A percentile compares a stretch with the other conserved stretches of the same genome.
phyloP scores from a whole-genome alignment of 2,888 invertebrate genomes.

The Smittia sp. region DNA sequence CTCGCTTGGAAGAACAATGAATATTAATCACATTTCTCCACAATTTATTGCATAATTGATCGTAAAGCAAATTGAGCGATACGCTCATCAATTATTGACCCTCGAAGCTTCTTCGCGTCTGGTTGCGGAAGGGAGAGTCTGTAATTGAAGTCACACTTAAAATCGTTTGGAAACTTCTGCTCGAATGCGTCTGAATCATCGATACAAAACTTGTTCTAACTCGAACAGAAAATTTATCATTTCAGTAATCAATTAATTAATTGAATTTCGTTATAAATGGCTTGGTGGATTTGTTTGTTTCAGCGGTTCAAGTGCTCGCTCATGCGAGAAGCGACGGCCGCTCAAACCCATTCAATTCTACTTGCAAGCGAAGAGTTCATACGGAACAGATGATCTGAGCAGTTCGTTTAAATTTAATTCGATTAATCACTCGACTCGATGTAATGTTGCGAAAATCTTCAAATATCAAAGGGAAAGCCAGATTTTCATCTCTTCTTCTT shows the following conservation, averaged over 20 bases:
- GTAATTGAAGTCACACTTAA: too few relatives aligned
- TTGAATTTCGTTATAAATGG: slow-evolving; percentile 27
- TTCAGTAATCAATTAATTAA: slow-evolving; percentile 40
- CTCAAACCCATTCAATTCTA: too few relatives aligned
- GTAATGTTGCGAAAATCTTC: slow-evolving; percentile 8
- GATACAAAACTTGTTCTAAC: background rate
- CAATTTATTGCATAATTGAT: slow-evolving; percentile 1
- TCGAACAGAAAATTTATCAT: background rate
- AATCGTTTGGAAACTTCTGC: too few relatives aligned
- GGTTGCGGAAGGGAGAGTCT: background rate
- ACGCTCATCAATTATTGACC: slow-evolving; percentile 12
- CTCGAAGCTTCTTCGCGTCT: background rate
- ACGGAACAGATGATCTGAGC: slow-evolving; percentile 25
- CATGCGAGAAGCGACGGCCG: too few relatives aligned
- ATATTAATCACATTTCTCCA: slow-evolving; percentile 8
- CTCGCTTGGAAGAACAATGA: background rate
- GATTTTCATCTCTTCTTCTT: slow-evolving; percentile 23
- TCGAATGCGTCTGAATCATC: too few relatives aligned
- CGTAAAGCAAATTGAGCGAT: slow-evolving; percentile 8
- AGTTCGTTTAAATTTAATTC: background rate
- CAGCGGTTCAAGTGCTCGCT: background rate
- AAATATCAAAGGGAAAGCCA: slow-evolving; percentile 34
- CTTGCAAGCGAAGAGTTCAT: background rate
- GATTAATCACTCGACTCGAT: background rate
- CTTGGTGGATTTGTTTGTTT: slow-evolving; percentile 5